Evolutionary conservation across 2,113 vertebrate genomes (phyloP).

Genomic region (Myxocyprinus asiaticus): DNA sequence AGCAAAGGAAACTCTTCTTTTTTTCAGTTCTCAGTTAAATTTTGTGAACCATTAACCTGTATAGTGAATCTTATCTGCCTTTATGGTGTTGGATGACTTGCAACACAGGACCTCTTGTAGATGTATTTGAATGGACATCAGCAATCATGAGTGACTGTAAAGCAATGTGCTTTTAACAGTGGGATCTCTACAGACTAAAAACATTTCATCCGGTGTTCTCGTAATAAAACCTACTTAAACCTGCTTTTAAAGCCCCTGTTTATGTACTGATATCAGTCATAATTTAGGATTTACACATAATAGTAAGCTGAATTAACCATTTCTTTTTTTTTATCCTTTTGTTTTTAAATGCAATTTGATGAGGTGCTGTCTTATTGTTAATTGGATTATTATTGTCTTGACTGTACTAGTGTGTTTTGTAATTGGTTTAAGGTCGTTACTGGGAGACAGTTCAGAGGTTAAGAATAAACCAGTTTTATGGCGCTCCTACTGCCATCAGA

Average conservation of each 20-base stretch:
- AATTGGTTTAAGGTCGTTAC: slow-evolving; percentile 82
- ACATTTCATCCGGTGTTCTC: background rate
- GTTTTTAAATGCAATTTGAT: no score
- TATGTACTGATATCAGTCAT: background rate
- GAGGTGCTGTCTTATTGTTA: no score
- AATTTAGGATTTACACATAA: background rate
- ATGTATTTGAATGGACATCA: slow-evolving; percentile 21
- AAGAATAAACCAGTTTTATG: slow-evolving; percentile 89
- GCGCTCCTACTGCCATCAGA: slow-evolving; percentile 86
- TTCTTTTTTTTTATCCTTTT: no score
- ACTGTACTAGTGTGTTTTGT: slow-evolving; percentile 13
- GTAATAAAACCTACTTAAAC: background rate
- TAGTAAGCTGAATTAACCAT: no score
- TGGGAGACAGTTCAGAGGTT: slow-evolving; percentile 90
- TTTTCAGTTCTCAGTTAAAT: background rate
- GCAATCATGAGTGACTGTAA: background rate
- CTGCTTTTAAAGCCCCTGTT: background rate
- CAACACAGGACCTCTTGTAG: background rate
- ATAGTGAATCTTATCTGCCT: slow-evolving; percentile 12
- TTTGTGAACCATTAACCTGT: slow-evolving; percentile 14
- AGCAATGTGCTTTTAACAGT: background rate
- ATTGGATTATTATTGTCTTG: no score
- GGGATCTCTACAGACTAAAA: background rate
- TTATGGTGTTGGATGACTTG: slow-evolving; percentile 16
- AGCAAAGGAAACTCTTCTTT: background rate